Evolutionary conservation across 2,888 invertebrate genomes (phyloP).

Genomic region (Drosophila neoperkinsi): DNA sequence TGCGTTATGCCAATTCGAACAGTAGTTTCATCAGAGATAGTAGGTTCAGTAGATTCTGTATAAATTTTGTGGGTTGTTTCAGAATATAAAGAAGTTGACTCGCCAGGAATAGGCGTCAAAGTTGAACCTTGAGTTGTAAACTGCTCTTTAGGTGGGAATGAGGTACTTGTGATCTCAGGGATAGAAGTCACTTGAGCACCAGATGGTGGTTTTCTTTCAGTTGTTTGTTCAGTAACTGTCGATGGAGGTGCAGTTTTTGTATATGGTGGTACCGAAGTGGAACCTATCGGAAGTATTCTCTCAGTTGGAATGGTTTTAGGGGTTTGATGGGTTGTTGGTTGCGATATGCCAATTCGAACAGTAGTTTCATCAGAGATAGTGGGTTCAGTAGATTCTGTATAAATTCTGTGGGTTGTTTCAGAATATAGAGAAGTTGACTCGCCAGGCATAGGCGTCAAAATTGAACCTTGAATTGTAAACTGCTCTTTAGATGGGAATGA

Average conservation of each 20-base stretch:
- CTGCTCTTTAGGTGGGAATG: background rate
- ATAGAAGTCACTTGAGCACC: too few relatives aligned
- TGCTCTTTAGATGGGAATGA: too few relatives aligned
- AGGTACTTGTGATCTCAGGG: background rate
- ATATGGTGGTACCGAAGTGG: background rate
- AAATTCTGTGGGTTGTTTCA: too few relatives aligned
- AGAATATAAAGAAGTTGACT: background rate
- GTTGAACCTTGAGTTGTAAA: background rate
- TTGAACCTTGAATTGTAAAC: too few relatives aligned
- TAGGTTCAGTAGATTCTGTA: too few relatives aligned
- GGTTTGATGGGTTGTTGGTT: background rate
- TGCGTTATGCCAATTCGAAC: too few relatives aligned
- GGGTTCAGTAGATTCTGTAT: too few relatives aligned
- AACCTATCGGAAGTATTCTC: rapidly evolving
- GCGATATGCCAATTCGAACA: background rate
- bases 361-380: background rate
- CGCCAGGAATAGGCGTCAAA: background rate
- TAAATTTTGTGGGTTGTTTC: too few relatives aligned
- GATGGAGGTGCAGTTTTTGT: background rate
- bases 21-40: too few relatives aligned
- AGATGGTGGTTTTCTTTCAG: rapidly evolving
- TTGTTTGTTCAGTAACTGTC: background rate
- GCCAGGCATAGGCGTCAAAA: too few relatives aligned
- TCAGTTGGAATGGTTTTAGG: background rate
- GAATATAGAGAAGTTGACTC: too few relatives aligned